Conservation (phyloP, 2,888 invertebrate genomes). For the Hyposoter dolosus region DNA sequence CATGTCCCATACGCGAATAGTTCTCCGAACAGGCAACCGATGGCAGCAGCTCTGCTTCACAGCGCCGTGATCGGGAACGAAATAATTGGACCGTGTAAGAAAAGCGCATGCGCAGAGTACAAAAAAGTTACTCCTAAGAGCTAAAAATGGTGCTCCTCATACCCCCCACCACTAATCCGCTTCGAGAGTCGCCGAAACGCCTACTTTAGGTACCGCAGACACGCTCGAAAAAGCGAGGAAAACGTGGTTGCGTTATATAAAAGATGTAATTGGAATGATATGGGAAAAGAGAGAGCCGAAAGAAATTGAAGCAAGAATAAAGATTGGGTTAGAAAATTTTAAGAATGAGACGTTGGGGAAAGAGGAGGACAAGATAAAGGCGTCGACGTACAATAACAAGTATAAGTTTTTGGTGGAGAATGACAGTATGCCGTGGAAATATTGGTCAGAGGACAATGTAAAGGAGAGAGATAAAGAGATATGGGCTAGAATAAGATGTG, state of each 20-base stretch:
- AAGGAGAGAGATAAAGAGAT: neutral
- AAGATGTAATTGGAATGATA: slow-evolving; percentile 5
- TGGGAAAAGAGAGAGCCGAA: slow-evolving; percentile 17
- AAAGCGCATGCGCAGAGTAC: slow-evolving; percentile 19
- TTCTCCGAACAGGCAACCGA: neutral
- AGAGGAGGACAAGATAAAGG: slow-evolving; percentile 18
- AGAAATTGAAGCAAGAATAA: slow-evolving; percentile 31
- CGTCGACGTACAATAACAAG: slow-evolving; percentile 22
- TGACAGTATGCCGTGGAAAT: too few species aligned
- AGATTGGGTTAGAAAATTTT: neutral
- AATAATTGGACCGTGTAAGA: neutral
- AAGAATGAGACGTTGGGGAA: slow-evolving; percentile 4
- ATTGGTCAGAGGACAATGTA: neutral
- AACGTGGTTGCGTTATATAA: neutral
- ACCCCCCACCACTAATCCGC: too few species aligned
- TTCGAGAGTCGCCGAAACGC: too few species aligned
- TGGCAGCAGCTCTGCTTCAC: slow-evolving; percentile 13
- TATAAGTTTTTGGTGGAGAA: slow-evolving; percentile 33
- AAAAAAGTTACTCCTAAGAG: neutral
- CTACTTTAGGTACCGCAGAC: too few species aligned
- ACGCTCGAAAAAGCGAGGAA: too few species aligned
- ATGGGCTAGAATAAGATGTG: slow-evolving; percentile 26
- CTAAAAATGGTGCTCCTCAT: neutral
- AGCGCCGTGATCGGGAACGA: neutral
- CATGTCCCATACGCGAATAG: neutral